A percentile compares a stretch with the other conserved stretches of the same genome.
These are phyloP conservation scores for Sinotaia quadrata DNA, from an alignment of 2,888 invertebrate genomes.

Conservation along the genomic window DNA sequence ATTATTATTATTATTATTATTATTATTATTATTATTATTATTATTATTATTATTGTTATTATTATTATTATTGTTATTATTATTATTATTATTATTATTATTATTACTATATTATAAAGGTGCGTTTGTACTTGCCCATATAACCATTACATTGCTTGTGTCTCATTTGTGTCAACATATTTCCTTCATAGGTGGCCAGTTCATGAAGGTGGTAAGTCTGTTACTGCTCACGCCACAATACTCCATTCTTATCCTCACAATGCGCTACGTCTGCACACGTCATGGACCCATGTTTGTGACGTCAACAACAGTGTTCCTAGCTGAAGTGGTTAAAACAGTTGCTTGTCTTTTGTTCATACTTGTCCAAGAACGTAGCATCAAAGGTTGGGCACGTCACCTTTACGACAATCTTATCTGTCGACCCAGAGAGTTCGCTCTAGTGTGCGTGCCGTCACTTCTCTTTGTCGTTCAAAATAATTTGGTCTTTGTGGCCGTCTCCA, in stretches of 20 bases:
- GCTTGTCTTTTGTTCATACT: conserved; percentile 16
- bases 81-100: too few species aligned
- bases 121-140: too few species aligned
- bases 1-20: too few species aligned
- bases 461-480: conserved; percentile 75
- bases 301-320: conserved; percentile 28
- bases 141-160: too few species aligned
- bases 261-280: conserved; percentile 28
- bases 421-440: conserved; percentile 18
- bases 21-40: too few species aligned
- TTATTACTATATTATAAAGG: too few species aligned
- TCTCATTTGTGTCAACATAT: too few species aligned
- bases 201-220: conserved; percentile 22
- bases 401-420: conserved; percentile 22
- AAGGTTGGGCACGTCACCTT: background rate
- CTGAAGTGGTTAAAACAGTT: conserved; percentile 18
- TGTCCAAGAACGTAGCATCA: conserved; percentile 2
- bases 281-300: conserved; percentile 23
- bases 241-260: conserved; percentile 26
- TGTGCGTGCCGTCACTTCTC: conserved; percentile 56
- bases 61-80: too few species aligned
- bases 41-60: too few species aligned
- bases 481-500: conserved; percentile 73
- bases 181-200: background rate
- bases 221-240: conserved; percentile 24